These are phyloP conservation scores for Drosophila parvula DNA, from an alignment of 1,140 invertebrate species.

Conservation along the genomic window DNA sequence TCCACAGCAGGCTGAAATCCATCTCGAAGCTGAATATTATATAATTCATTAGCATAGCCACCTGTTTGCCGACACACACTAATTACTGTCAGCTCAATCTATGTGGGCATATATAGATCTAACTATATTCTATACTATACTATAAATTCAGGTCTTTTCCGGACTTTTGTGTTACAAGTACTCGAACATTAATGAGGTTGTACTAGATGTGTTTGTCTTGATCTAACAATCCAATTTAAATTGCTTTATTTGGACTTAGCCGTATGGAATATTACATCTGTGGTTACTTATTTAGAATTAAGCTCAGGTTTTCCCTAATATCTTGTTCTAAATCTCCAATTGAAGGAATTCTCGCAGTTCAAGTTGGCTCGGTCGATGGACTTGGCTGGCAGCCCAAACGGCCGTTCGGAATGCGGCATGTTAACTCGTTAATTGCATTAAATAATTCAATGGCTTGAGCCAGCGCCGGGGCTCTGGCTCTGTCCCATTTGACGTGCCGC, in stretches of 20 bases:
- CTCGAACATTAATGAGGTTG: constrained; percentile 7
- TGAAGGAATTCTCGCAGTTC: not conserved
- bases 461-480: constrained; percentile 25
- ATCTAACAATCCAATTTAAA: not conserved
- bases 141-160: constrained; percentile 13
- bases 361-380: constrained; percentile 11
- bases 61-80: constrained; percentile 25
- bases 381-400: constrained; percentile 31
- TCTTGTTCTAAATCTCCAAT: constrained; percentile 7
- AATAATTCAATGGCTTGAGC: constrained; percentile 33
- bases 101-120: constrained; percentile 9
- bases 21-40: constrained; percentile 7
- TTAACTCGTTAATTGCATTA: constrained; percentile 44
- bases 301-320: not conserved
- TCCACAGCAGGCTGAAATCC: not conserved
- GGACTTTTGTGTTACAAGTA: constrained; percentile 3
- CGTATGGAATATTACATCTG: not conserved
- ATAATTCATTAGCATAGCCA: constrained; percentile 47
- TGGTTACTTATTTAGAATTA: not conserved
- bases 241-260: not conserved
- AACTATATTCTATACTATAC: not conserved
- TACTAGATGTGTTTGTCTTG: not conserved
- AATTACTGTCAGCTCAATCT: constrained; percentile 22
- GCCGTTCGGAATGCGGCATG: constrained; percentile 41
- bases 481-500: constrained; percentile 43